Evolutionary conservation across 2,888 invertebrate genomes (phyloP).

Genomic region (Hydriomena furcata): DNA sequence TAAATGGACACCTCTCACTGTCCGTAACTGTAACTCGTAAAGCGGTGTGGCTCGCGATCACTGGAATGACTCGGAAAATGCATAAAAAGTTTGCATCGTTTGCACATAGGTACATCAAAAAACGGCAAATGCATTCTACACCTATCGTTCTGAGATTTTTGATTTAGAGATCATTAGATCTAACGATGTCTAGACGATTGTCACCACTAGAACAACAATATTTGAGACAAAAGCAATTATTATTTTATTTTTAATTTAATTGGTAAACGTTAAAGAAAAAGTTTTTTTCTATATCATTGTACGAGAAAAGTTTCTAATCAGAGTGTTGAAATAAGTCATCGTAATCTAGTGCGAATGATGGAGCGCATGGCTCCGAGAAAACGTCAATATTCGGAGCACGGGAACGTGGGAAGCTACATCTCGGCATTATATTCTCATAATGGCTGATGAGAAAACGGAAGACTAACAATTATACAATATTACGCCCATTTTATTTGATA

Average conservation of each 20-base stretch:
- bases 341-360: slow-evolving; percentile 34
- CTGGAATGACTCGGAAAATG: slow-evolving; percentile 45
- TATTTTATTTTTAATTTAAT: too few relatives aligned
- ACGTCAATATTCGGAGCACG: slow-evolving; percentile 65
- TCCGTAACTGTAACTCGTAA: slow-evolving; percentile 53
- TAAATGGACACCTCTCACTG: slow-evolving; percentile 63
- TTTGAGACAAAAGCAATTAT: too few relatives aligned
- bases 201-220: too few relatives aligned
- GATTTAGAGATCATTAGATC: background rate
- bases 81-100: slow-evolving; percentile 46
- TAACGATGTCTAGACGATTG: too few relatives aligned
- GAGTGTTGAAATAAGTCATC: slow-evolving; percentile 28
- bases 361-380: slow-evolving; percentile 31
- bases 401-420: slow-evolving; percentile 71
- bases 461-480: slow-evolving; percentile 55
- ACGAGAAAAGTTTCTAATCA: slow-evolving; percentile 29
- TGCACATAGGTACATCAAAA: slow-evolving; percentile 39
- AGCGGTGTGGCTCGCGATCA: slow-evolving; percentile 46
- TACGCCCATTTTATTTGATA: slow-evolving; percentile 40
- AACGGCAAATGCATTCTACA: slow-evolving; percentile 25
- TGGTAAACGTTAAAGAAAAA: background rate
- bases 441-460: slow-evolving; percentile 56
- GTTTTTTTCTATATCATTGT: slow-evolving; percentile 2
- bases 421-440: slow-evolving; percentile 51
- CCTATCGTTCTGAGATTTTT: background rate